Conservation (phyloP, 1,140 invertebrate genomes). For the Dendrolimus punctatus region DNA sequence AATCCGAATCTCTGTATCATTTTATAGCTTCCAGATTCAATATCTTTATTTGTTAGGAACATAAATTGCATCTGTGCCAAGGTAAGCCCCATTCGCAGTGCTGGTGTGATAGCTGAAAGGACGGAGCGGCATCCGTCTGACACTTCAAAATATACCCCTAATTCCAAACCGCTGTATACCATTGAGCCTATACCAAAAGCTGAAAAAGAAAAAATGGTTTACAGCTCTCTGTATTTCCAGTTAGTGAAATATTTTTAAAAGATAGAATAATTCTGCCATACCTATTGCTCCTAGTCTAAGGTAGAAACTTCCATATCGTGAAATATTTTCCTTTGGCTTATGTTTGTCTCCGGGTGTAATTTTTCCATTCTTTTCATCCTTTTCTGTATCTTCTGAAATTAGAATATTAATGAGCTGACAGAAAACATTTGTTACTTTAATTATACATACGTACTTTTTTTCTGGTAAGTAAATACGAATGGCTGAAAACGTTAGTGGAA, state of each 20-base stretch:
- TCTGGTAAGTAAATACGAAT: constrained; percentile 46
- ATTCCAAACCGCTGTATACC: constrained; percentile 81
- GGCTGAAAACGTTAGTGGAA: constrained; percentile 48
- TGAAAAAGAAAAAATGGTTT: constrained; percentile 33
- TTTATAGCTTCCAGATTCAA: constrained; percentile 75
- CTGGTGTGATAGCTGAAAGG: constrained; percentile 74
- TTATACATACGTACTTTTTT: constrained; percentile 21
- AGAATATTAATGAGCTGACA: constrained; percentile 5
- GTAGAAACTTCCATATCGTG: constrained; percentile 84
- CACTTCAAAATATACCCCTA: constrained; percentile 79
- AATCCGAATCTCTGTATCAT: constrained; percentile 82
- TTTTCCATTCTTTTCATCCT: constrained; percentile 52
- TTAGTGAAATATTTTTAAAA: constrained; percentile 6
- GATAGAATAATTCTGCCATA: constrained; percentile 21
- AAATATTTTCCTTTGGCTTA: constrained; percentile 57
- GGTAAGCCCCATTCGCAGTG: constrained; percentile 76
- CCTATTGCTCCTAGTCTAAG: constrained; percentile 85
- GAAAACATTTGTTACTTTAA: constrained; percentile 13
- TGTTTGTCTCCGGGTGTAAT: constrained; percentile 42
- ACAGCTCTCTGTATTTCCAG: background rate
- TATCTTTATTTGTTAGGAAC: constrained; percentile 80
- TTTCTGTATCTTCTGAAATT: constrained; percentile 37
- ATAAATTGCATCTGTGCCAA: constrained; percentile 82
- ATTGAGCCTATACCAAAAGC: constrained; percentile 82
- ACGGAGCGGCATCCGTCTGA: constrained; percentile 73